Evolutionary conservation across 2,888 invertebrate species (phyloP).

Genomic region (Gastrophysa polygoni): DNA sequence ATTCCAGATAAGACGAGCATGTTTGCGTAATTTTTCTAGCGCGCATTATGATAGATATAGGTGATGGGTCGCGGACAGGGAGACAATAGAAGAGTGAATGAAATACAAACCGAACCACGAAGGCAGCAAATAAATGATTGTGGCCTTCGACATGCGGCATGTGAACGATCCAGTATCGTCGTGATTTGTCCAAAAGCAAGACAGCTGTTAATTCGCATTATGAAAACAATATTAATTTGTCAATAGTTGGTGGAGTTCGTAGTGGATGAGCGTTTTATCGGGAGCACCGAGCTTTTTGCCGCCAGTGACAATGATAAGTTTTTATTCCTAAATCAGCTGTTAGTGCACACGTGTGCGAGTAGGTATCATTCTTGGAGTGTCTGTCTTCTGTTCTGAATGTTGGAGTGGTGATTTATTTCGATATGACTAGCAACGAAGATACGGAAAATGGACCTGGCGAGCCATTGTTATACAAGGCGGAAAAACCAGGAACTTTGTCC

Average conservation of each 20-base stretch:
- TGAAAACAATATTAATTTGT: neutral
- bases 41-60: neutral
- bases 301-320: conserved; percentile 36
- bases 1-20: conserved; percentile 9
- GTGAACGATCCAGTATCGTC: neutral
- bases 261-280: conserved; percentile 6
- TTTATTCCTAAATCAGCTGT: conserved; percentile 39
- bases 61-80: neutral
- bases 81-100: conserved; percentile 16
- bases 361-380: conserved; percentile 2
- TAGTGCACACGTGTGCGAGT: conserved; percentile 10
- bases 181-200: conserved; percentile 13
- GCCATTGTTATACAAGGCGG: conserved; percentile 39
- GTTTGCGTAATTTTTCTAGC: conserved; percentile 9
- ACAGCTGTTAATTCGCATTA: conserved; percentile 6
- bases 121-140: conserved; percentile 10
- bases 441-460: conserved; percentile 34
- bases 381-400: conserved; percentile 11
- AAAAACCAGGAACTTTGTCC: conserved; percentile 8
- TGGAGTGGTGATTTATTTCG: conserved; percentile 5
- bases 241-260: neutral
- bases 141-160: neutral
- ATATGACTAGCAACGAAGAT: conserved; percentile 39
- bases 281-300: conserved; percentile 15
- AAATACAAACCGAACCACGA: conserved; percentile 8